A percentile compares a stretch with the other conserved stretches of the same genome.
phyloP scores from a whole-genome alignment of 2,888 invertebrate genomes.

The Julus scanicus region DNA sequence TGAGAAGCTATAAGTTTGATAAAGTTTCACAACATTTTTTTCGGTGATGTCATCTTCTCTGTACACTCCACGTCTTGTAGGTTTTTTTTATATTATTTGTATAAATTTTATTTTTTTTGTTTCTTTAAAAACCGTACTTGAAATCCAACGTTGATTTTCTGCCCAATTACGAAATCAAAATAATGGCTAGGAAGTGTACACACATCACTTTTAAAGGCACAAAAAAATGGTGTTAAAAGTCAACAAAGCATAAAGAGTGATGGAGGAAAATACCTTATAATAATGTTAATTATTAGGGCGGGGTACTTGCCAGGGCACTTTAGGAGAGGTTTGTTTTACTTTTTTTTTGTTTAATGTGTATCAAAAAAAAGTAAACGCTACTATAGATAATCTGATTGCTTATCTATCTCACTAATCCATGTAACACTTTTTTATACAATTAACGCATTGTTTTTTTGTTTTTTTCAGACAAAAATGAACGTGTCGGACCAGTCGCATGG shows the following conservation, averaged over 20 bases:
- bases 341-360: conserved; percentile 9
- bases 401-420: not conserved
- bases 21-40: too few relatives aligned
- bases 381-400: not conserved
- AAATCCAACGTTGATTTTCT: conserved; percentile 6
- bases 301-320: conserved; percentile 8
- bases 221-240: conserved; percentile 21
- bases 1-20: too few relatives aligned
- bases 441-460: not conserved
- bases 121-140: not conserved
- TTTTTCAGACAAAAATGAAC: conserved; percentile 74
- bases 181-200: conserved; percentile 12
- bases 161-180: not conserved
- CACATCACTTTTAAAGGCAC: not conserved
- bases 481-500: conserved; percentile 71
- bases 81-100: not conserved
- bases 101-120: not conserved
- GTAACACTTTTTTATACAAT: not conserved
- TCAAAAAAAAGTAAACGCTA: conserved; percentile 2
- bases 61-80: too few relatives aligned
- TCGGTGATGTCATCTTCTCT: too few relatives aligned
- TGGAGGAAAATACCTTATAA: conserved; percentile 10
- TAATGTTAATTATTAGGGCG: conserved; percentile 14
- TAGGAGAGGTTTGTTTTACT: conserved; percentile 14
- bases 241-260: conserved; percentile 37